A percentile compares a stretch with the other conserved stretches of the same genome.
phyloP scores from a whole-genome alignment of 2,113 vertebrate species.

The Myotis davidii region DNA sequence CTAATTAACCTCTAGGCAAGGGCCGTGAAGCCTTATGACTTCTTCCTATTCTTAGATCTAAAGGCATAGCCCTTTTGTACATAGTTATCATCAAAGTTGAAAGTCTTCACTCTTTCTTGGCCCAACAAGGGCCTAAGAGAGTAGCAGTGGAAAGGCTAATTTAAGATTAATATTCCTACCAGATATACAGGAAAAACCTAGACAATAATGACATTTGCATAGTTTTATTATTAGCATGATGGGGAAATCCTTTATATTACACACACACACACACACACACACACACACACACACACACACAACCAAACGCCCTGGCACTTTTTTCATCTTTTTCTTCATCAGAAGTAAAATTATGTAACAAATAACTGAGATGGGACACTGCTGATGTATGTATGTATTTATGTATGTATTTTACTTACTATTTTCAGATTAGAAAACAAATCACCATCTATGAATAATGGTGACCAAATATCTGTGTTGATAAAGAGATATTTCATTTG shows the following conservation, averaged over 20 bases:
- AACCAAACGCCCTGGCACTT: neutral
- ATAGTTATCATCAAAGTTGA: neutral
- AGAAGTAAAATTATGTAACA: neutral
- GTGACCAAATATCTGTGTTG: neutral
- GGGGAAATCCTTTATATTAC: conserved; percentile 12
- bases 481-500: neutral
- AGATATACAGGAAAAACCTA: neutral
- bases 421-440: neutral
- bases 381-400: neutral
- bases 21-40: neutral
- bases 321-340: conserved; percentile 31
- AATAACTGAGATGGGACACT: neutral
- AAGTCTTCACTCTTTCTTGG: neutral
- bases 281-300: neutral
- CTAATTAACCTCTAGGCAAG: conserved; percentile 55
- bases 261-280: too few relatives aligned
- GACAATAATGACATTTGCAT: neutral
- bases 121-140: neutral
- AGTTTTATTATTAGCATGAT: neutral
- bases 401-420: neutral
- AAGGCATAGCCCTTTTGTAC: neutral
- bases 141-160: conserved; percentile 1
- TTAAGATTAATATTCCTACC: conserved; percentile 33
- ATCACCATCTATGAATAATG: neutral
- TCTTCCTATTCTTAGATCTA: conserved; percentile 24